A percentile compares a stretch with the other conserved stretches of the same genome.
Conservation (phyloP, 2,113 vertebrate species). For the Melanerpes aurifrons region DNA sequence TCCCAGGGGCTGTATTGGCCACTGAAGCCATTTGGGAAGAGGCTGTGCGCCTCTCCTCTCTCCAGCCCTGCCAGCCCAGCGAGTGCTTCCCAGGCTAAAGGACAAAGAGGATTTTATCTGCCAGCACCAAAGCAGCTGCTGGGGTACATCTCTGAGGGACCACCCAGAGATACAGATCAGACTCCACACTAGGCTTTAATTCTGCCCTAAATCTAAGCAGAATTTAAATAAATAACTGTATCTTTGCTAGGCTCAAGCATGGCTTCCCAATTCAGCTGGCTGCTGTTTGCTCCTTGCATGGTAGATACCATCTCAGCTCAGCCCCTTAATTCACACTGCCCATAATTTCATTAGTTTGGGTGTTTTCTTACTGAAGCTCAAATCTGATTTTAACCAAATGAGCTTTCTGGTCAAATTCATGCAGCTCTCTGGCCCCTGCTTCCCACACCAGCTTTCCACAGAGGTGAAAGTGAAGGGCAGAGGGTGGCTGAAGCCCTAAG, state of each 20-base stretch:
- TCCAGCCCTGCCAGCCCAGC: not conserved
- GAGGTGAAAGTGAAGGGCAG: not conserved
- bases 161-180: not conserved
- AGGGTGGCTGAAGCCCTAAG: not conserved
- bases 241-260: not conserved
- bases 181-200: not conserved
- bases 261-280: not conserved
- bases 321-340: not conserved
- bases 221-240: not conserved
- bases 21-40: not conserved
- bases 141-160: not conserved
- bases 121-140: slow-evolving; percentile 58
- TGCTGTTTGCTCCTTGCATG: not conserved
- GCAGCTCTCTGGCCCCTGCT: not conserved
- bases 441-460: rapidly evolving
- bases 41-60: not conserved
- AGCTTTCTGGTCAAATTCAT: not conserved
- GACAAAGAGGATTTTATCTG: slow-evolving; percentile 62
- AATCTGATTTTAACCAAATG: not conserved
- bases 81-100: slow-evolving; percentile 42
- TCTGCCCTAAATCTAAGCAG: not conserved
- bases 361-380: not conserved
- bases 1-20: not conserved
- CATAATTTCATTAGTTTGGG: not conserved
- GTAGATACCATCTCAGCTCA: not conserved